These are phyloP conservation scores for Cryptocheilus praepositus DNA, from an alignment of 2,888 invertebrate genomes.

Conservation along the genomic window DNA sequence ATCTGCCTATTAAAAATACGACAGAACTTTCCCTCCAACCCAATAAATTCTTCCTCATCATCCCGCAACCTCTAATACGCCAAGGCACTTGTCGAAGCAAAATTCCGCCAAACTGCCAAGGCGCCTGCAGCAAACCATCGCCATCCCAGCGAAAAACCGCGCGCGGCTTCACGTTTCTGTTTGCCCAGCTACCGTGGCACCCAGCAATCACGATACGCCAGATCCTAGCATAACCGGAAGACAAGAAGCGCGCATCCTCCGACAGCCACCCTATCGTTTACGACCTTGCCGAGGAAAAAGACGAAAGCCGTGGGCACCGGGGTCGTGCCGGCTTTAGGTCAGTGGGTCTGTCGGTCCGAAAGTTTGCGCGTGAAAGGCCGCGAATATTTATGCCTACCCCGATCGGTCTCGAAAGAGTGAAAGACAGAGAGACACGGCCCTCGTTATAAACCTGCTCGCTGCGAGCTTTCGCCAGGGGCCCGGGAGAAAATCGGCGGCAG, in stretches of 20 bases:
- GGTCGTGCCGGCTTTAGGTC: constrained; percentile 56
- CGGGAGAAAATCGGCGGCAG: not conserved
- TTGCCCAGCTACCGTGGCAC: too few species aligned
- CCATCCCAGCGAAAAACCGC: too few species aligned
- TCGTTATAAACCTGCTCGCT: constrained; percentile 4
- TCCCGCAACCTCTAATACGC: too few species aligned
- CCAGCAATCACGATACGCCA: too few species aligned
- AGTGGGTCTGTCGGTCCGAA: constrained; percentile 54
- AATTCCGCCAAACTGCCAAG: too few species aligned
- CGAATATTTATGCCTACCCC: constrained; percentile 59
- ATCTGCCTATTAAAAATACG: too few species aligned
- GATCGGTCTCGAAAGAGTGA: not conserved
- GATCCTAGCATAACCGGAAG: constrained; percentile 7
- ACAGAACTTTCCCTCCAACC: too few species aligned
- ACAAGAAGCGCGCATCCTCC: constrained; percentile 17
- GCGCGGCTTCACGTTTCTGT: too few species aligned
- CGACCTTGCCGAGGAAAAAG: constrained; percentile 7
- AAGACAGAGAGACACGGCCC: not conserved
- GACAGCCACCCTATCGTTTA: constrained; percentile 20
- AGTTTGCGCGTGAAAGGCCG: constrained; percentile 43
- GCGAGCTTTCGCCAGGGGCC: constrained; percentile 4
- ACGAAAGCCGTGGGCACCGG: not conserved
- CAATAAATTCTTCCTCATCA: too few species aligned
- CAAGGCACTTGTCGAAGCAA: too few species aligned
- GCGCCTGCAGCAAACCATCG: too few species aligned